A percentile compares a stretch with the other conserved stretches of the same genome.
phyloP scores from a whole-genome alignment of 92 coral and sea anemone species.

The Diadumene lineata region DNA sequence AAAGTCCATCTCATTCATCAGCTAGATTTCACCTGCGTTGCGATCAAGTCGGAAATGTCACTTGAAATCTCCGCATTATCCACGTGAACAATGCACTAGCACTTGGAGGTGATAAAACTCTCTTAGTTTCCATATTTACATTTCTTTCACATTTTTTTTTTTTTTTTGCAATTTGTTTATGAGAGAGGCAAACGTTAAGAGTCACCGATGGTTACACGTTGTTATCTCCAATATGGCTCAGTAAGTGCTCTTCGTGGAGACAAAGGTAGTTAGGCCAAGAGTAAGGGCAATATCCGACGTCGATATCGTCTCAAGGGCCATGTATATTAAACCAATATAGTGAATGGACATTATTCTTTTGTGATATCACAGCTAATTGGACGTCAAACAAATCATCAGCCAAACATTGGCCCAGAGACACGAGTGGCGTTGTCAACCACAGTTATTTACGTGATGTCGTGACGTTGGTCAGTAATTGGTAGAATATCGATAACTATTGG shows the following conservation, averaged over 20 bases:
- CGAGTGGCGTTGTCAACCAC: conserved; percentile 6
- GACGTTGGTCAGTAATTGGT: conserved; percentile 6
- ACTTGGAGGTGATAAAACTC: no score
- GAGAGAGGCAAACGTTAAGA: background rate
- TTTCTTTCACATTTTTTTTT: no score
- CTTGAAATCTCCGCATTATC: background rate
- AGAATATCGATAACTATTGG: conserved; percentile 1
- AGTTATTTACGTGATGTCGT: conserved; percentile 30
- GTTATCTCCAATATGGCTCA: conserved; percentile 14
- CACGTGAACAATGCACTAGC: background rate
- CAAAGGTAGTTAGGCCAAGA: conserved; percentile 25
- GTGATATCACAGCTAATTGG: conserved; percentile 39
- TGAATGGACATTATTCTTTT: conserved; percentile 35
- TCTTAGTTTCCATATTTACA: no score
- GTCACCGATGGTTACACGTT: conserved; percentile 17
- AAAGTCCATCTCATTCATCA: conserved; percentile 9
- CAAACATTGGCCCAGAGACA: conserved; percentile 14
- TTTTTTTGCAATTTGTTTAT: background rate
- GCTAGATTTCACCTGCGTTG: conserved; percentile 8
- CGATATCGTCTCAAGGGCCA: conserved; percentile 35
- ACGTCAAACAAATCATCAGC: conserved; percentile 38
- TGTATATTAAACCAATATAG: conserved; percentile 39
- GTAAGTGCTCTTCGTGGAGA: conserved; percentile 19
- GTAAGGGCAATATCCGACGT: conserved; percentile 23
- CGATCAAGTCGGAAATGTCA: conserved; percentile 8